Evolutionary conservation across 2,113 vertebrate genomes (phyloP).

Genomic region (Microtus pennsylvanicus): DNA sequence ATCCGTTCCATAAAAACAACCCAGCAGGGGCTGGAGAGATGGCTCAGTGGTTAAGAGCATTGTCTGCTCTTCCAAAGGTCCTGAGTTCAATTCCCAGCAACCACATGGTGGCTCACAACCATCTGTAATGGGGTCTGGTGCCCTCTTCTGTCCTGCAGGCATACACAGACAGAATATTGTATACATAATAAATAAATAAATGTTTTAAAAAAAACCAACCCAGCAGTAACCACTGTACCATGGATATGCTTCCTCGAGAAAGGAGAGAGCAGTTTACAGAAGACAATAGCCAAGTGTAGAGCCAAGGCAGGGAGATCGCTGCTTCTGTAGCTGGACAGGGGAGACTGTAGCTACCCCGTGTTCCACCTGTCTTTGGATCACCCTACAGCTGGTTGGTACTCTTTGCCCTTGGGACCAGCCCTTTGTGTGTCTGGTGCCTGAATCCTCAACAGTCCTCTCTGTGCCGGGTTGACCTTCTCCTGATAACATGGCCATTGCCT

Average conservation of each 20-base stretch:
- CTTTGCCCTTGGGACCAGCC: neutral
- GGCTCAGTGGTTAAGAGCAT: too few relatives aligned
- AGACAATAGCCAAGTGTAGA: neutral
- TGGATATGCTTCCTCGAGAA: neutral
- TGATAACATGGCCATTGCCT: neutral
- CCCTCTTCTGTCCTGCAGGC: too few relatives aligned
- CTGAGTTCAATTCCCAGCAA: too few relatives aligned
- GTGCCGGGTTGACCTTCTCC: neutral
- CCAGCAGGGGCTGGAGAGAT: too few relatives aligned
- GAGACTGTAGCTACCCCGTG: neutral
- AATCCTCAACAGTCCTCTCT: neutral
- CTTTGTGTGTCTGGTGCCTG: neutral
- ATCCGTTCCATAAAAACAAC: neutral
- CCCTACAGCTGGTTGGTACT: neutral
- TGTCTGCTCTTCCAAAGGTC: too few relatives aligned
- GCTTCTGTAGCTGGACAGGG: neutral
- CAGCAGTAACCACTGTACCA: neutral
- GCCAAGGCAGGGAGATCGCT: neutral
- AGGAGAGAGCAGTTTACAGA: neutral
- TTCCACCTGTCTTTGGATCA: neutral
- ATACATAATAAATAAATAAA: too few relatives aligned
- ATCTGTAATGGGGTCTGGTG: too few relatives aligned
- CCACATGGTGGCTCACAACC: too few relatives aligned
- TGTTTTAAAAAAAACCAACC: too few relatives aligned
- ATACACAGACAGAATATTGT: too few relatives aligned